phyloP scores from a whole-genome alignment of 1,140 invertebrate species.

The Leguminivora glycinivorella region DNA sequence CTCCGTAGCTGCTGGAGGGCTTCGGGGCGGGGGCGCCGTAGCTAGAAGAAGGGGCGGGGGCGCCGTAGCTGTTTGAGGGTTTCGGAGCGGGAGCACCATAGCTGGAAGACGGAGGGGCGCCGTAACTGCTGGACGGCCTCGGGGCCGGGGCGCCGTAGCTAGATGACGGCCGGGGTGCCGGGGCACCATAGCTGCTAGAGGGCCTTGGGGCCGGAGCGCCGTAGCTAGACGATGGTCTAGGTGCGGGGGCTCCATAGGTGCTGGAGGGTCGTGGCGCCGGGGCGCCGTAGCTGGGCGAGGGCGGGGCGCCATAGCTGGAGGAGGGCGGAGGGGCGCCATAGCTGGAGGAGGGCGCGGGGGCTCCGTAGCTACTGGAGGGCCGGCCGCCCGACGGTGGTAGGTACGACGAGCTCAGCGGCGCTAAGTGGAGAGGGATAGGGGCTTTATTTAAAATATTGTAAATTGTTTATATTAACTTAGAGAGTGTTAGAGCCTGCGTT shows the following conservation, averaged over 20 bases:
- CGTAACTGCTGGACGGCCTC: constrained; percentile 60
- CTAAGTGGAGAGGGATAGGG: constrained; percentile 50
- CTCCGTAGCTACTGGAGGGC: constrained; percentile 55
- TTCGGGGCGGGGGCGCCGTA: constrained; percentile 55
- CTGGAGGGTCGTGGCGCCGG: constrained; percentile 54
- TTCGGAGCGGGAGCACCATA: constrained; percentile 61
- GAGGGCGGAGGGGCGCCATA: constrained; percentile 72
- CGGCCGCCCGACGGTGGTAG: constrained; percentile 71
- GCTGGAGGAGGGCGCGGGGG: constrained; percentile 55
- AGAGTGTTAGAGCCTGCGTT: background rate
- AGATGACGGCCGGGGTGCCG: constrained; percentile 40
- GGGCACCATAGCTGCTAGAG: constrained; percentile 68
- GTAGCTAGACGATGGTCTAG: constrained; percentile 57
- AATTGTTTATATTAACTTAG: constrained; percentile 13
- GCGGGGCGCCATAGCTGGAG: constrained; percentile 58
- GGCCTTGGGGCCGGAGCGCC: constrained; percentile 63
- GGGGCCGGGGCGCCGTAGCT: constrained; percentile 52
- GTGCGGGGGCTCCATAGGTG: constrained; percentile 58
- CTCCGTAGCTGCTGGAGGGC: constrained; percentile 50
- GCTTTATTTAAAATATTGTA: constrained; percentile 32
- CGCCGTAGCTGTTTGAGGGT: constrained; percentile 35
- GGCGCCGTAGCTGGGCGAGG: constrained; percentile 53
- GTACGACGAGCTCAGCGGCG: constrained; percentile 70
- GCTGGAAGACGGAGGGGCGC: constrained; percentile 69
- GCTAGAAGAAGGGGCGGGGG: constrained; percentile 52